phyloP scores from a whole-genome alignment of 2,113 vertebrate species.

The Nycticryphes semicollaris region DNA sequence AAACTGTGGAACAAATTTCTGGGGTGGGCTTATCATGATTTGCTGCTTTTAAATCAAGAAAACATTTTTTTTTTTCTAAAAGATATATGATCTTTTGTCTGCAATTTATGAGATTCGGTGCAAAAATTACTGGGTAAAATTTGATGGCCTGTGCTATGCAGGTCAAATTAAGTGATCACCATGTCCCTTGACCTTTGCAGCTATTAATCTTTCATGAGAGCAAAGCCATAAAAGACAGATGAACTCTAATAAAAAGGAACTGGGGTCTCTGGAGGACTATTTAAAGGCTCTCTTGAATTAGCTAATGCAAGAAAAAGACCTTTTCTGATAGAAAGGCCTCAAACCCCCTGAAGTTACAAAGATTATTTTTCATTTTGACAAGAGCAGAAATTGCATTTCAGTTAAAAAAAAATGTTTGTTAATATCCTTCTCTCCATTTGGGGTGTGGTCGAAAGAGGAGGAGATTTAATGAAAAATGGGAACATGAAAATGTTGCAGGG shows the following conservation, averaged over 20 bases:
- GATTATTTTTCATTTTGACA: constrained; percentile 25
- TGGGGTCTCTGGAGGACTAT: constrained; percentile 33
- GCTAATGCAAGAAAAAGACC: not conserved
- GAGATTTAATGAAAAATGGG: not conserved
- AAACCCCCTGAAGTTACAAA: not conserved
- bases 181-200: constrained; percentile 11
- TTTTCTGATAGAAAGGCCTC: constrained; percentile 2
- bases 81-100: not conserved
- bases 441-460: not conserved
- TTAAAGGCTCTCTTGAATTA: constrained; percentile 39
- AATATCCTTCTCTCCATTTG: not conserved
- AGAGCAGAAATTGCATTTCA: not conserved
- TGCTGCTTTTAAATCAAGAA: constrained; percentile 6
- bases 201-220: constrained; percentile 25
- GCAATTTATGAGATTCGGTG: not conserved
- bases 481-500: not conserved
- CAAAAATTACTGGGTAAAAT: constrained; percentile 18
- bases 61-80: not conserved
- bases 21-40: not conserved
- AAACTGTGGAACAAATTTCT: not conserved
- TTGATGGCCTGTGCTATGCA: not conserved
- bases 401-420: not conserved
- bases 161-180: constrained; percentile 22
- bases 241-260: constrained; percentile 25
- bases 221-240: constrained; percentile 43